Conservation (phyloP, 2,797 vertebrate species). For the Alcedo quadribrachys region DNA sequence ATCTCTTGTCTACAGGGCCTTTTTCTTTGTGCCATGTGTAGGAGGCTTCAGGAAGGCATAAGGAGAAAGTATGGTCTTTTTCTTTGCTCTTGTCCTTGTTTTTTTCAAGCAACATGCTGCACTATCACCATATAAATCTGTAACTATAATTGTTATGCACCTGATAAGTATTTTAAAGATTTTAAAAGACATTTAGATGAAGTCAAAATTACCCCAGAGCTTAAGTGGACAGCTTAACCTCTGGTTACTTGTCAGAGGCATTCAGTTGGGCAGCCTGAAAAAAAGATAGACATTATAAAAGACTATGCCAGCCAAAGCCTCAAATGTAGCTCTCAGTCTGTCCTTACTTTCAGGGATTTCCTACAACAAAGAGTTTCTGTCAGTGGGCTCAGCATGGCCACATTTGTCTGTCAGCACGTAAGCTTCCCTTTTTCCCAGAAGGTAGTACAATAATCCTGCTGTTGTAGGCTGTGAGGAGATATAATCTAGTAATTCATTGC, state of each 20-base stretch:
- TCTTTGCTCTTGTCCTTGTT: neutral
- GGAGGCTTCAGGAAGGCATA: neutral
- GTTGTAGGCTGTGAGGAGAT: neutral
- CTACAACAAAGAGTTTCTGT: neutral
- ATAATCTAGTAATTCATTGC: neutral
- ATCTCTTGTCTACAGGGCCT: neutral
- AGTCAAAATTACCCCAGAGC: neutral
- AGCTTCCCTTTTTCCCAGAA: neutral
- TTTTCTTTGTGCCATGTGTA: neutral
- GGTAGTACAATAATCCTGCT: neutral
- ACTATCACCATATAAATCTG: neutral
- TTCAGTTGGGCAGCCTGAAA: neutral
- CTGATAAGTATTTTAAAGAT: neutral
- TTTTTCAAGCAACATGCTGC: neutral
- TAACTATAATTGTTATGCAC: neutral
- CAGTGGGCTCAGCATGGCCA: neutral
- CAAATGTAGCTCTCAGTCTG: neutral
- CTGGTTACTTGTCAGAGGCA: neutral
- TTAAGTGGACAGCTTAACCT: neutral
- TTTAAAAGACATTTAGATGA: neutral
- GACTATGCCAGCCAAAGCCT: neutral
- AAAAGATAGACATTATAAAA: neutral
- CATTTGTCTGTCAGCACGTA: accelerated
- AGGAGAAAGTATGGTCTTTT: neutral
- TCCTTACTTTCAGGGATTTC: neutral